Base-by-base conservation (phyloP, 2,113 vertebrate genomes). In the Genyomyrus donnyi region DNA sequence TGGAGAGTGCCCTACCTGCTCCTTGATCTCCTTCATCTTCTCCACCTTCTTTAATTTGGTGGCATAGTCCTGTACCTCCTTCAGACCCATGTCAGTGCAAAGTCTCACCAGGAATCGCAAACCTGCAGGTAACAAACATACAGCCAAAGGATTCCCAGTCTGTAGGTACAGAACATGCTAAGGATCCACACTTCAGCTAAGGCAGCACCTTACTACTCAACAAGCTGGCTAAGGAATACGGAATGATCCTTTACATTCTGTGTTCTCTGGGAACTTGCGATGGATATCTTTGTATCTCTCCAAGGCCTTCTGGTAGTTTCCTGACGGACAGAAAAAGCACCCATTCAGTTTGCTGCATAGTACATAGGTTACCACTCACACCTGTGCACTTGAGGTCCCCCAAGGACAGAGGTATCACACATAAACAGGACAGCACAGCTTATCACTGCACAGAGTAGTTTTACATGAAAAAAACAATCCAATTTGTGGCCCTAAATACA, bases 251-350 rank as follows among this genome's bases (percentile, higher is more conserved):
- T 97, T 97, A 99, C 98, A 99, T 96, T 99, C 98, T 56, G 96
- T 94, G 74, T 98, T 98, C 91, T 99, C 98, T 19, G 98, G 98
- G 94, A 99, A 99, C 94, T 96, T 98, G 93, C 94, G 95, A 91
- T 99, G 97, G 94, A 98, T 98, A 24, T 97, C 96, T 94, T 97
- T 98, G 77, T 99, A 99, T 2, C 97, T 99, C 92, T 99, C 97
- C 91, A 99, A 95, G 84, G 98, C 96, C 95, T 97, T 98, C 91
- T 98, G 98, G 93, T 99, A 99, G 94, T 99, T 99, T 94, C 98
- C 98, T 99, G 92, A 66, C 90, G 94, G 91, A 13, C 15, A 53
- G 27, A 58, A 83, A n/a, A 45, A 42, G n/a, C 27, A 74, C 2
- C 24, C 31, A 56, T 87, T 80, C 74, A 19, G 74, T 42, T 19